A percentile compares a stretch with the other conserved stretches of the same genome.
Evolutionary conservation across 2,888 invertebrate genomes (phyloP).

Genomic region (Athalia rosae): DNA sequence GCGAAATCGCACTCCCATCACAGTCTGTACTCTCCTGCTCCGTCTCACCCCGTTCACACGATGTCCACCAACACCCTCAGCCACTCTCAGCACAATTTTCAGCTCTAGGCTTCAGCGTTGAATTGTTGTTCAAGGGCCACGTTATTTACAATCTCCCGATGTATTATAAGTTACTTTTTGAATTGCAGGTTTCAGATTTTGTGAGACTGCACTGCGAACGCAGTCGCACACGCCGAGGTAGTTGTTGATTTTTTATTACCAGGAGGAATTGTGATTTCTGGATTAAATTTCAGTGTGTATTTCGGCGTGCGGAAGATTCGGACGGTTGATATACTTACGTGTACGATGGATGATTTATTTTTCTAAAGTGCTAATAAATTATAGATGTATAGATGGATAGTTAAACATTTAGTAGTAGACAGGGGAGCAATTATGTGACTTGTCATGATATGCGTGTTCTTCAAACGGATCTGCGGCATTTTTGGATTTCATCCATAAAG

Average conservation of each 20-base stretch:
- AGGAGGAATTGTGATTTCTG: no score
- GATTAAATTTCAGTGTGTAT: no score
- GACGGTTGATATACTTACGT: background rate
- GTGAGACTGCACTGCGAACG: no score
- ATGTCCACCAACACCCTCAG: slow-evolving; percentile 70
- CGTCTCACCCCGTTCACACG: slow-evolving; percentile 69
- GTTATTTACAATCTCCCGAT: no score
- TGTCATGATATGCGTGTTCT: background rate
- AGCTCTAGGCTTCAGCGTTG: slow-evolving; percentile 56
- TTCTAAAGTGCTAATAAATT: slow-evolving; percentile 35
- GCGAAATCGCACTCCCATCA: slow-evolving; percentile 72
- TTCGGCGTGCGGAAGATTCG: background rate
- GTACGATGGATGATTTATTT: background rate
- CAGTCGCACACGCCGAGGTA: no score
- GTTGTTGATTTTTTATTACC: no score
- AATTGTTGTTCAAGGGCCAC: background rate
- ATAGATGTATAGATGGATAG: slow-evolving; percentile 4
- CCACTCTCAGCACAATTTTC: slow-evolving; percentile 71
- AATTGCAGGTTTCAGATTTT: no score
- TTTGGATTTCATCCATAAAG: slow-evolving; percentile 13
- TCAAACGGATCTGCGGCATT: slow-evolving; percentile 28
- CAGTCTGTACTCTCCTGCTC: slow-evolving; percentile 69
- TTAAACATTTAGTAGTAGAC: slow-evolving; percentile 10
- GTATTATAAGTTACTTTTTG: no score
- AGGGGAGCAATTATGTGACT: background rate